Evolutionary conservation across 2,113 vertebrate genomes (phyloP).

Genomic region (Amphiprion ocellaris): DNA sequence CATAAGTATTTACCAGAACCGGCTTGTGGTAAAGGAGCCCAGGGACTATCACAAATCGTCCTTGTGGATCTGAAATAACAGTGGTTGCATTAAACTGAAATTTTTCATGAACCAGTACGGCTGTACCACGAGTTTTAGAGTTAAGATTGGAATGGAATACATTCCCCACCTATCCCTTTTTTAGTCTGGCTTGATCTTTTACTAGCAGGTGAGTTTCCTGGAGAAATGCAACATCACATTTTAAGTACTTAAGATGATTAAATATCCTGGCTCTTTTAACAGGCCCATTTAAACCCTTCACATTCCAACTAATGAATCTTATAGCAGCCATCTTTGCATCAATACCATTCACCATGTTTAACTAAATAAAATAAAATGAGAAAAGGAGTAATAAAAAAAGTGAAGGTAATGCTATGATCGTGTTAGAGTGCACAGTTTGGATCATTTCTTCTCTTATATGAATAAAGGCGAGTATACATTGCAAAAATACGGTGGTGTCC

Average conservation of each 20-base stretch:
- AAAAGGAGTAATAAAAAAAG: too few species aligned
- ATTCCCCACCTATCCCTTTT: neutral
- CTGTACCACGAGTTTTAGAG: neutral
- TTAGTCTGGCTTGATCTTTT: conserved; percentile 19
- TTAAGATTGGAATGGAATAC: conserved; percentile 12
- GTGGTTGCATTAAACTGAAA: neutral
- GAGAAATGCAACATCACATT: conserved; percentile 6
- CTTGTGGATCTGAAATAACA: neutral
- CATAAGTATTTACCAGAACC: neutral
- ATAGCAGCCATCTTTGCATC: neutral
- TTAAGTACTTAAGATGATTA: conserved; percentile 4
- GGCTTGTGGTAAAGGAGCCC: neutral
- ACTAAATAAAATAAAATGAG: neutral
- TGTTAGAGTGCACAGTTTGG: too few species aligned
- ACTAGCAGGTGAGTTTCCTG: neutral
- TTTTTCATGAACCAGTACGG: neutral
- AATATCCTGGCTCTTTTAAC: conserved; percentile 28
- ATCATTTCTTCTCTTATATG: too few species aligned
- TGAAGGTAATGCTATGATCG: too few species aligned
- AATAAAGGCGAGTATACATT: too few species aligned
- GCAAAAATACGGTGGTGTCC: neutral
- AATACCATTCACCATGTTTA: neutral
- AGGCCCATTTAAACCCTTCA: conserved; percentile 24
- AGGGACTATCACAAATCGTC: neutral
- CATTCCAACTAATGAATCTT: conserved; percentile 15